Evolutionary conservation across 2,797 vertebrate genomes (phyloP).

Genomic region (Telmatherina bonti): DNA sequence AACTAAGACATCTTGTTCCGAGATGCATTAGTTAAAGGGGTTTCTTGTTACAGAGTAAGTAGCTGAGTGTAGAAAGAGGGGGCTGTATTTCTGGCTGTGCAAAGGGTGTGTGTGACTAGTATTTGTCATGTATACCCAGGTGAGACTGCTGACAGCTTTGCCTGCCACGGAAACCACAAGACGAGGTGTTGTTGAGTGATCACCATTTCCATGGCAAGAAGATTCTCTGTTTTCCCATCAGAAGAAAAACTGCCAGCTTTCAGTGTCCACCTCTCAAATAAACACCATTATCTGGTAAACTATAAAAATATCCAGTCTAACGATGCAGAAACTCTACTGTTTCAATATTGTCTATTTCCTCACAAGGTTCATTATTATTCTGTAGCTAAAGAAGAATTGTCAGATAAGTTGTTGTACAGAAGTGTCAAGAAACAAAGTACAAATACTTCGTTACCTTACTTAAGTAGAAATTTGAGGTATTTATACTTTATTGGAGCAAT

Average conservation of each 20-base stretch:
- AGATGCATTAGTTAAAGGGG: neutral
- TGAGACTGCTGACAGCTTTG: neutral
- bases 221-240: neutral
- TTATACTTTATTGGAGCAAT: too few species aligned
- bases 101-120: neutral
- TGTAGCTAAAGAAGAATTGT: too few species aligned
- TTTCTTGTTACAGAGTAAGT: neutral
- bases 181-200: conserved; percentile 8
- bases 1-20: neutral
- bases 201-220: conserved; percentile 31
- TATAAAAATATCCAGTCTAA: too few species aligned
- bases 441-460: too few species aligned
- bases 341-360: too few species aligned
- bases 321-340: neutral
- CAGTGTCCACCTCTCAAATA: neutral
- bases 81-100: neutral
- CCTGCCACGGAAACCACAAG: conserved; percentile 28
- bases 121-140: neutral
- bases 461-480: too few species aligned
- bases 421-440: too few species aligned
- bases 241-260: neutral
- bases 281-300: neutral
- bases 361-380: too few species aligned
- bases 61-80: neutral
- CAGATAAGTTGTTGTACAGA: neutral